Conservation (phyloP, 2,797 vertebrate species). For the Chiloscyllium punctatum region DNA sequence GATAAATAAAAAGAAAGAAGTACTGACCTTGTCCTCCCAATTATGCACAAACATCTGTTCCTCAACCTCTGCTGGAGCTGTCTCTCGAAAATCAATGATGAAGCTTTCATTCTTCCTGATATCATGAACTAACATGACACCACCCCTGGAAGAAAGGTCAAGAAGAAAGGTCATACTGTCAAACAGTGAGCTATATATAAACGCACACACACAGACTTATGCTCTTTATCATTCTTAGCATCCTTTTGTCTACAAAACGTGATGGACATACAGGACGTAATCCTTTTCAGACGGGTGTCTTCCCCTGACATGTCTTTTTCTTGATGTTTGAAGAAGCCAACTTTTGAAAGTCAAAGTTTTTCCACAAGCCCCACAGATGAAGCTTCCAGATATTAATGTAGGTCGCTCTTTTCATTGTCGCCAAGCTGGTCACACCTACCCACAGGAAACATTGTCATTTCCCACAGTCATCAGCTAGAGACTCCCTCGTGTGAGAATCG, state of each 20-base stretch:
- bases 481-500: no score
- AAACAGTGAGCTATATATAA: background rate
- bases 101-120: conserved; percentile 83
- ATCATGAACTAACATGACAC: conserved; percentile 92
- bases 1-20: background rate
- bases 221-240: background rate
- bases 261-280: no score
- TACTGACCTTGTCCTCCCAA: conserved; percentile 67
- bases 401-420: no score
- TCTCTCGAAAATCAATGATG: conserved; percentile 92
- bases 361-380: no score
- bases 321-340: no score
- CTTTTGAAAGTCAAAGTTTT: no score
- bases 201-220: background rate
- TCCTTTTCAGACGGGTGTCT: no score
- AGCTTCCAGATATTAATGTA: no score
- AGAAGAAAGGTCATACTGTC: background rate
- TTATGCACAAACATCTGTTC: conserved; percentile 66
- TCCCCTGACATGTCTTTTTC: no score
- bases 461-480: no score
- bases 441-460: no score
- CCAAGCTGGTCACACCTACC: no score
- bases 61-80: conserved; percentile 71
- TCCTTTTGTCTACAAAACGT: background rate
- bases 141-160: conserved; percentile 65